These are phyloP conservation scores for Drosophila sp. DNA, from an alignment of 1,140 invertebrate genomes.

Conservation along the genomic window DNA sequence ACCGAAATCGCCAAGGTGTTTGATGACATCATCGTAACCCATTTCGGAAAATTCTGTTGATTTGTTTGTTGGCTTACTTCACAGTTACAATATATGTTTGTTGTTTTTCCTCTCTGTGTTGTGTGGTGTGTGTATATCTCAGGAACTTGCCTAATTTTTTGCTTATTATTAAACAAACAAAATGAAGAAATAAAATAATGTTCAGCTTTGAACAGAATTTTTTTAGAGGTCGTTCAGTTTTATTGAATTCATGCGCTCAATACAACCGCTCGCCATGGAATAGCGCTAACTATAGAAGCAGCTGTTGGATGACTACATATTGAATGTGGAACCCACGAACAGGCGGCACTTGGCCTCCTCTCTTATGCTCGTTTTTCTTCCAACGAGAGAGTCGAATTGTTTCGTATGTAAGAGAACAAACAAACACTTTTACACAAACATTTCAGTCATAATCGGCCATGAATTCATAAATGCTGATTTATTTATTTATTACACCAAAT, in stretches of 20 bases:
- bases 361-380: too few relatives aligned
- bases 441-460: too few relatives aligned
- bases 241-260: slow-evolving; percentile 6
- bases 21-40: slow-evolving; percentile 90
- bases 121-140: background rate
- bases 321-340: background rate
- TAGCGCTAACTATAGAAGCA: background rate
- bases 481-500: too few relatives aligned
- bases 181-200: background rate
- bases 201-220: background rate
- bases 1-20: slow-evolving; percentile 89
- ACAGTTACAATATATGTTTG: background rate
- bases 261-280: background rate
- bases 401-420: too few relatives aligned
- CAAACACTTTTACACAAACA: too few relatives aligned
- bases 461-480: too few relatives aligned
- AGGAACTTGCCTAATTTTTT: background rate
- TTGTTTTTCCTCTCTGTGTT: background rate
- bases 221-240: background rate
- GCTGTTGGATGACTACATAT: background rate
- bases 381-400: too few relatives aligned
- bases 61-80: slow-evolving; percentile 29
- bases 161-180: background rate
- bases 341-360: too few relatives aligned
- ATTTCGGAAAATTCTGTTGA: slow-evolving; percentile 81